Conservation (phyloP, 2,888 invertebrate species). For the Tubiluchus corallicola region DNA sequence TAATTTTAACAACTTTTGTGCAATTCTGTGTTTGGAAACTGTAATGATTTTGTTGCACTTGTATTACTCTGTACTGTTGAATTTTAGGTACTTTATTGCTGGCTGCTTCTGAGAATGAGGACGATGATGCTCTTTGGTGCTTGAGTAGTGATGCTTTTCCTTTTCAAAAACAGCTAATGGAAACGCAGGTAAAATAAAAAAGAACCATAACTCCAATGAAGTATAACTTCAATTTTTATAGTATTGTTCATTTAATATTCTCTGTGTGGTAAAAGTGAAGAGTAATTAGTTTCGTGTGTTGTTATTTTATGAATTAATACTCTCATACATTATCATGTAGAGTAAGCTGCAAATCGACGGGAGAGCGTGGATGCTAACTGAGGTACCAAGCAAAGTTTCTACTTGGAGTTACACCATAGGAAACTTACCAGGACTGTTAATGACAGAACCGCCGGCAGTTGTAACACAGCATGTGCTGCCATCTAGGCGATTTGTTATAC, state of each 20-base stretch:
- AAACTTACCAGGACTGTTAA: conserved; percentile 11
- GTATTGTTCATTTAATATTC: no score
- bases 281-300: no score
- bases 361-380: conserved; percentile 66
- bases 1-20: conserved; percentile 5
- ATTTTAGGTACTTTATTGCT: conserved; percentile 47
- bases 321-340: no score
- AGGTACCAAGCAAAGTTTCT: conserved; percentile 30
- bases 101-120: conserved; percentile 44
- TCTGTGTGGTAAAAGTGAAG: no score
- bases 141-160: conserved; percentile 54
- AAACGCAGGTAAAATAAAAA: conserved; percentile 27
- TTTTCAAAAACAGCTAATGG: conserved; percentile 33
- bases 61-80: no score
- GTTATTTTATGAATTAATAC: no score
- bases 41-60: conserved; percentile 10
- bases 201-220: no score
- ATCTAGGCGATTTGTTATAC: conserved; percentile 56
- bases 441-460: conserved; percentile 40
- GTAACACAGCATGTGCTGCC: conserved; percentile 52
- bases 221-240: no score
- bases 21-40: background rate
- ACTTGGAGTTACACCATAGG: conserved; percentile 7
- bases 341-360: no score
- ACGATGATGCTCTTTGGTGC: conserved; percentile 56